A percentile compares a stretch with the other conserved stretches of the same genome.
These are phyloP conservation scores for Oreochromis aureus DNA, from an alignment of 2,113 vertebrate species.

Conservation along the genomic window DNA sequence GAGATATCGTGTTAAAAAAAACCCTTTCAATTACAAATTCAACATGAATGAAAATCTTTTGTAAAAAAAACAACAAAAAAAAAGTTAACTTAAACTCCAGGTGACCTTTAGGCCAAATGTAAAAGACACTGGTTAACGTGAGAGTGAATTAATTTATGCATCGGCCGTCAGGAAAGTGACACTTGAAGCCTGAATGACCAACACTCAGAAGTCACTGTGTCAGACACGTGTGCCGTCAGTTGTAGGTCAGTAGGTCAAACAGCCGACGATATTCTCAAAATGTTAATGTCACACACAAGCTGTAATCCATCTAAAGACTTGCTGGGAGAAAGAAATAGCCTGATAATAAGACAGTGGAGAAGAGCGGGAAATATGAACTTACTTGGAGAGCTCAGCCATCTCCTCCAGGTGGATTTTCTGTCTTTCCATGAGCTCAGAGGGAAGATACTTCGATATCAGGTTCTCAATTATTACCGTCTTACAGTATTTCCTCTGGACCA, in stretches of 20 bases:
- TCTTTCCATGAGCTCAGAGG: conserved; percentile 82
- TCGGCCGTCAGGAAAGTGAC: not conserved
- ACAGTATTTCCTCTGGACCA: conserved; percentile 82
- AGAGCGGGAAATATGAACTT: conserved; percentile 9
- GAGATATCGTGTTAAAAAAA: not conserved
- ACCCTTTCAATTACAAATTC: not conserved
- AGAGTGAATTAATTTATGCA: not conserved
- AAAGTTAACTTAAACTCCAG: not conserved
- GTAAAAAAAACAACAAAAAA: not conserved
- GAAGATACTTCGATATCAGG: conserved; percentile 84
- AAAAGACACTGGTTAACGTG: not conserved
- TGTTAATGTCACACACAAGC: not conserved
- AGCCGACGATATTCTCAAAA: not conserved
- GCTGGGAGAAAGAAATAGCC: not conserved
- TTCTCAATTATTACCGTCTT: conserved; percentile 87
- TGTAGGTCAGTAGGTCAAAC: conserved; percentile 28
- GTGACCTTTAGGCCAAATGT: not conserved
- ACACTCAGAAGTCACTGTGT: not conserved
- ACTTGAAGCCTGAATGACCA: not conserved
- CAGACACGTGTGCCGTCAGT: not conserved
- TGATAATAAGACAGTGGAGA: not conserved
- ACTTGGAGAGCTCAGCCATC: conserved; percentile 92
- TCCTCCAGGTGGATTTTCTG: conserved; percentile 84
- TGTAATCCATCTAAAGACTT: not conserved
- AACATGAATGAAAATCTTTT: not conserved